Base-by-base conservation (phyloP, 2,888 invertebrate genomes). In the Rhingia rostrata region DNA sequence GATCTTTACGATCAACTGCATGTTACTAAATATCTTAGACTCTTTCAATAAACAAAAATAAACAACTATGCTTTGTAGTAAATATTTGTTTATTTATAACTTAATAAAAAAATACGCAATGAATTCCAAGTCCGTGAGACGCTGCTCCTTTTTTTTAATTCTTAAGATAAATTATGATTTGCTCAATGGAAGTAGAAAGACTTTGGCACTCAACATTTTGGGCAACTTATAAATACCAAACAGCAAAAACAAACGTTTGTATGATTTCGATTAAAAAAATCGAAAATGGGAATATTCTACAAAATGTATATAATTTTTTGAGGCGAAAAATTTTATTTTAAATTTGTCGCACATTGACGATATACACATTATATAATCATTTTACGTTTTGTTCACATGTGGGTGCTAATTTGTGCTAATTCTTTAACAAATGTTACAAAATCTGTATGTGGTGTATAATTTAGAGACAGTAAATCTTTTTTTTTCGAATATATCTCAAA, bases 11-110 rank as follows among this genome's bases (percentile, higher is more conserved):
- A 72, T 72, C 56, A 78, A 72, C 70, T 70, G 70, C 9, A 56
- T 47, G 64, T 78, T 72, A 64, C 70, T 72, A 72, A 78, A 78
- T 70, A 70, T 79, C 54, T 64, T 56, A 58, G 64, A 79, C 64
- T 64, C 43, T 64, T 64, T 64, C 72, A 72, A 79, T 70, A 79
- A 79, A 79, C 72, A 66, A 53, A 70, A 63, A 70, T 66, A 63
- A 63, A 35, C 37, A 7, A 22, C 3, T 14, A 12, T 30, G 45
- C 33, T 77, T 78, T 78, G 35, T 41, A 30, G 35, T 56, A 41
- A 70, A 77, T 53, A 66, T 35, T 10, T 32, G 53, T 47, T 22
- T 22, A 22, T 2, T 22, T 22, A 22, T 22, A 22, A 22, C 22
- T 22, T 22, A 22, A 22, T 22, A 22, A 22, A 22, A 22, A 22